phyloP scores from a whole-genome alignment of 2,888 invertebrate species.

The Hirtodrosophila trivittata region DNA sequence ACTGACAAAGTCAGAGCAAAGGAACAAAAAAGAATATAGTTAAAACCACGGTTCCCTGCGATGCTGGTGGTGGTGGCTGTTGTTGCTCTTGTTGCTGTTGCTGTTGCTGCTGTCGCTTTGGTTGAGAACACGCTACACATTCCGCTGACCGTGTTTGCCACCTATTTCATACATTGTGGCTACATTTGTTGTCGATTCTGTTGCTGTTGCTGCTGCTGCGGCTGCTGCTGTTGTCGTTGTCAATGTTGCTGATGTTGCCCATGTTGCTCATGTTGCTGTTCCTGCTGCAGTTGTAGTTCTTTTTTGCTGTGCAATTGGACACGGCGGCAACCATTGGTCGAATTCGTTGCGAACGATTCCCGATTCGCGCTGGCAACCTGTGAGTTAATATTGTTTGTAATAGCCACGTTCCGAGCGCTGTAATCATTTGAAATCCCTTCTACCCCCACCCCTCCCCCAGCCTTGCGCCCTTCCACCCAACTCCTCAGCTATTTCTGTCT shows the following conservation, averaged over 20 bases:
- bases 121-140: conserved; percentile 62
- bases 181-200: conserved; percentile 38
- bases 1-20: conserved; percentile 20
- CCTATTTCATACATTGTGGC: conserved; percentile 70
- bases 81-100: conserved; percentile 25
- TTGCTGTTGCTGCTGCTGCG: conserved; percentile 32
- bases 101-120: conserved; percentile 40
- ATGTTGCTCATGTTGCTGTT: conserved; percentile 43
- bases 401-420: conserved; percentile 71
- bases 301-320: conserved; percentile 57
- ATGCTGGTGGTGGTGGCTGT: conserved; percentile 37
- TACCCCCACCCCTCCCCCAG: neutral
- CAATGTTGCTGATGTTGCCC: conserved; percentile 33
- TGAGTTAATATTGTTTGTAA: conserved; percentile 72
- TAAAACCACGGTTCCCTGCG: conserved; percentile 40
- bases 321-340: conserved; percentile 47
- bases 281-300: conserved; percentile 28
- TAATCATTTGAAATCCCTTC: conserved; percentile 54
- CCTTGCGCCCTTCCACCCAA: neutral
- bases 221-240: conserved; percentile 39
- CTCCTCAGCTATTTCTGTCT: no score
- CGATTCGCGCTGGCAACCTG: conserved; percentile 53
- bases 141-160: conserved; percentile 68
- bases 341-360: conserved; percentile 48
- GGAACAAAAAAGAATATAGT: conserved; percentile 3